Conservation (phyloP, 1,140 invertebrate species). For the Penaeus japonicus region DNA sequence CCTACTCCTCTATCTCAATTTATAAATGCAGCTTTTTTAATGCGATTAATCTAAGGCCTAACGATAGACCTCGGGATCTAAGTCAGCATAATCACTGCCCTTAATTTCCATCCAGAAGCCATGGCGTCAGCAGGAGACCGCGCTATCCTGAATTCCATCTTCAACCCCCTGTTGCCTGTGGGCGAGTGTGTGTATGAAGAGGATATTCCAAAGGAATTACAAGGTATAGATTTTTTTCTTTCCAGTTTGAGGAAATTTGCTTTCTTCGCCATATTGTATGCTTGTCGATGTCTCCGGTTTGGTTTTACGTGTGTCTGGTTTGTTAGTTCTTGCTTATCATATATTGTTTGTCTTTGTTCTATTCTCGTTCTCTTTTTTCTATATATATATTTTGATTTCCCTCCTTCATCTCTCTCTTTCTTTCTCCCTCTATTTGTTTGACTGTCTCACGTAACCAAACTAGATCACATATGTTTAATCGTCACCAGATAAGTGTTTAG, state of each 20-base stretch:
- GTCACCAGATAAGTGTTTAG: too few species aligned
- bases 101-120: too few species aligned
- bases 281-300: background rate
- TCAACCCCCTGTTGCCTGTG: conserved; percentile 69
- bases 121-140: conserved; percentile 67
- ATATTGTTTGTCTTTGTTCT: background rate
- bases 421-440: too few species aligned
- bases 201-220: conserved; percentile 59
- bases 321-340: background rate
- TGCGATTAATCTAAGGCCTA: too few species aligned
- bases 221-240: conserved; percentile 27
- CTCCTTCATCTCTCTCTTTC: too few species aligned
- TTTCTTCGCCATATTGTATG: background rate
- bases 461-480: too few species aligned
- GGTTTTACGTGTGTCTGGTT: too few species aligned
- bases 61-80: too few species aligned
- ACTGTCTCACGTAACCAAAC: too few species aligned
- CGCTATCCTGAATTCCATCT: conserved; percentile 70
- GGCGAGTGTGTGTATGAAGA: conserved; percentile 62
- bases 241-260: background rate
- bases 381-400: background rate
- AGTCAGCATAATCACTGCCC: too few species aligned
- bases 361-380: background rate
- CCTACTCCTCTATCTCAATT: too few species aligned
- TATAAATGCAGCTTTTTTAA: too few species aligned